These are phyloP conservation scores for Lacerta viridis DNA, from an alignment of 2,797 vertebrate genomes.

Conservation along the genomic window DNA sequence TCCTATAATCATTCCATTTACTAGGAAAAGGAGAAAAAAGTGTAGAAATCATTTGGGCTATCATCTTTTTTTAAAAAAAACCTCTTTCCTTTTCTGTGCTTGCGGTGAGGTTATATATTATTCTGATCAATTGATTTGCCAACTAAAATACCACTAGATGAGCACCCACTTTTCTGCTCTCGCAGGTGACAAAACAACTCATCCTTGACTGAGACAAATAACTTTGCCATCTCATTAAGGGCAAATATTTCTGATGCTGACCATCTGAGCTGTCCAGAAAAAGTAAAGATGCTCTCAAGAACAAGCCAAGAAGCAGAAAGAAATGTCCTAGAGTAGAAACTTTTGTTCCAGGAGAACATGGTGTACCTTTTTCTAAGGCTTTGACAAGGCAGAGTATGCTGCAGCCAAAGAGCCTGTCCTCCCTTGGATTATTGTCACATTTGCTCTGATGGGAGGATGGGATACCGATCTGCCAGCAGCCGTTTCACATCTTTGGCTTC, in stretches of 20 bases:
- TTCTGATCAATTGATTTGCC: not conserved
- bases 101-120: not conserved
- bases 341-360: slow-evolving; percentile 28
- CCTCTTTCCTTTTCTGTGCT: not conserved
- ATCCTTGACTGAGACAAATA: not conserved
- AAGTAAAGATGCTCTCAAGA: not conserved
- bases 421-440: not conserved
- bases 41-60: not conserved
- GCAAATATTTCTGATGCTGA: not conserved
- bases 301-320: slow-evolving; percentile 41
- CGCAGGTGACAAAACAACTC: not conserved
- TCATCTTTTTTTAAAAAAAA: not conserved
- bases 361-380: slow-evolving; percentile 11
- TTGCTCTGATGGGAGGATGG: slow-evolving; percentile 19
- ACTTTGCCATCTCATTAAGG: not conserved
- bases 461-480: not conserved
- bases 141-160: not conserved
- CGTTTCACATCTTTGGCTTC: not conserved
- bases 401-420: slow-evolving; percentile 1
- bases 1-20: not conserved
- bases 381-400: slow-evolving; percentile 28
- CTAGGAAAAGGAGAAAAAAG: not conserved
- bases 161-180: not conserved
- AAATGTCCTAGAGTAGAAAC: slow-evolving; percentile 35
- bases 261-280: not conserved